Conservation (phyloP, 2,797 vertebrate species). For the Alca torda region DNA sequence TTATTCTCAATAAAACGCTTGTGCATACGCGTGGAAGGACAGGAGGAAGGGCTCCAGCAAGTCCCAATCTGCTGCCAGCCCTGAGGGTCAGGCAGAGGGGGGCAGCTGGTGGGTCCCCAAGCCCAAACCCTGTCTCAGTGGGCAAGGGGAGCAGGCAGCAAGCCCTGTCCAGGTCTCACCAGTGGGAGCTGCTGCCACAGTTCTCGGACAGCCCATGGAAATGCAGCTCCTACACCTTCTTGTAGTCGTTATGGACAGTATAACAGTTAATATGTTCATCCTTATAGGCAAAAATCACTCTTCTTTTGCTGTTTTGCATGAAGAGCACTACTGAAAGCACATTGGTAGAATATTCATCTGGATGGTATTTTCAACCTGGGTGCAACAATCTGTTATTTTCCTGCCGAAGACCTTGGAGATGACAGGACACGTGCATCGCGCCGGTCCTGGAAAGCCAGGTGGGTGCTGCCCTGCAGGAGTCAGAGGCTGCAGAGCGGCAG, state of each 20-base stretch:
- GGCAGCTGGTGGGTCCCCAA: neutral
- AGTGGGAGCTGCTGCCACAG: neutral
- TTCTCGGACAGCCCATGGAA: neutral
- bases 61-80: neutral
- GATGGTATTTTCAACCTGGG: neutral
- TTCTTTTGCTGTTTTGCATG: neutral
- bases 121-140: fast-evolving
- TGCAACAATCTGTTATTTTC: neutral
- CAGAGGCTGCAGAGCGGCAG: neutral
- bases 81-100: neutral
- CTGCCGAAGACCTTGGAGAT: neutral
- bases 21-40: neutral
- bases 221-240: neutral
- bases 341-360: neutral
- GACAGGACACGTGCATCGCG: neutral
- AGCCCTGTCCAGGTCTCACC: neutral
- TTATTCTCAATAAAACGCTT: neutral
- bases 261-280: neutral
- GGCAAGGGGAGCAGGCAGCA: neutral
- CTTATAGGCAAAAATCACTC: neutral
- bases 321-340: neutral
- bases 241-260: neutral
- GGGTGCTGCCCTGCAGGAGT: neutral
- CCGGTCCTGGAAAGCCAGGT: neutral
- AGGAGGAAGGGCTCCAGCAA: neutral